Evolutionary conservation across 2,797 vertebrate species (phyloP).

Genomic region (Bradypodion ventrale): DNA sequence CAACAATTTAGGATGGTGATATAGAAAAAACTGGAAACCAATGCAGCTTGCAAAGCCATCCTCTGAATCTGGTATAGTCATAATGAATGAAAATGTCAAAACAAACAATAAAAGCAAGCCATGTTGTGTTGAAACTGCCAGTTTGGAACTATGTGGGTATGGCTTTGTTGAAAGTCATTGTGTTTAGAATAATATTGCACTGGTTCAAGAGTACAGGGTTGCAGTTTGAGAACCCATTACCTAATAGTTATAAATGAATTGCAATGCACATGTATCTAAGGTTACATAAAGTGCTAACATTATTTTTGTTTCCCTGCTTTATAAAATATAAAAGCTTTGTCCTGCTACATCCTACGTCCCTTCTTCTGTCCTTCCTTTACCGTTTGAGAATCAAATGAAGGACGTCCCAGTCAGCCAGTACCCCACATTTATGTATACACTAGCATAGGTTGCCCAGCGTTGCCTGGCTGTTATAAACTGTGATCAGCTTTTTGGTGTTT

Average conservation of each 20-base stretch:
- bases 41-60: background rate
- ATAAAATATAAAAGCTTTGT: background rate
- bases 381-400: slow-evolving; percentile 1
- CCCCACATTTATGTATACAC: background rate
- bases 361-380: background rate
- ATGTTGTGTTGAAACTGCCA: background rate
- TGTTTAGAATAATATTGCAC: background rate
- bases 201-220: background rate
- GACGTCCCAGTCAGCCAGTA: background rate
- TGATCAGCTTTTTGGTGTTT: too few relatives aligned
- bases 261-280: background rate
- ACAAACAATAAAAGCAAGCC: background rate
- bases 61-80: background rate
- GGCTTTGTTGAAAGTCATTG: background rate
- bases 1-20: background rate
- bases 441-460: too few relatives aligned
- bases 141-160: background rate
- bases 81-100: background rate
- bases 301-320: background rate
- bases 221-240: background rate
- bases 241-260: background rate
- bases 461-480: too few relatives aligned
- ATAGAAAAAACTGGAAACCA: background rate
- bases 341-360: background rate
- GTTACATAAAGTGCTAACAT: background rate